Evolutionary conservation across 2,888 invertebrate genomes (phyloP).

Genomic region (Oligia latruncula): DNA sequence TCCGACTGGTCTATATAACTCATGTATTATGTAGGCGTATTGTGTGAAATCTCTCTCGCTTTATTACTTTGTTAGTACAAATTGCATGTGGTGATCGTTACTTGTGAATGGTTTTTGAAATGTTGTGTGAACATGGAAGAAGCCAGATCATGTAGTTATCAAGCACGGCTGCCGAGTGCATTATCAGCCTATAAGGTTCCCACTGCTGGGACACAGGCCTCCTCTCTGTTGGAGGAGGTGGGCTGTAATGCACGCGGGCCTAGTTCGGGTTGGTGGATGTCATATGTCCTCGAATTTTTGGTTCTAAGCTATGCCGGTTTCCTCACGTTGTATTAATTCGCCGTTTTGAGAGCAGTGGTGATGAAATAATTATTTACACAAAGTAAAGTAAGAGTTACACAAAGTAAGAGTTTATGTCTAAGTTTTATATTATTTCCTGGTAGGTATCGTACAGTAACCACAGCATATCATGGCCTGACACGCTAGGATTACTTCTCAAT

Average conservation of each 20-base stretch:
- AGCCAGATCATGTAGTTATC: background rate
- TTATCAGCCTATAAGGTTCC: background rate
- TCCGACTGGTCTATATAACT: conserved; percentile 54
- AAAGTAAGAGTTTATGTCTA: background rate
- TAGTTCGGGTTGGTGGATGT: background rate
- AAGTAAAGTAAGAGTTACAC: background rate
- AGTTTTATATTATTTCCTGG: too few relatives aligned
- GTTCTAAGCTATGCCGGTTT: too few relatives aligned
- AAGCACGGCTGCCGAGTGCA: background rate
- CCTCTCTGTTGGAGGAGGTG: background rate
- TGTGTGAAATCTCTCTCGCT: conserved; percentile 46
- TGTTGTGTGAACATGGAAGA: background rate
- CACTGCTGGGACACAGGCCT: background rate
- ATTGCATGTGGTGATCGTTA: conserved; percentile 27
- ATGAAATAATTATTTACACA: background rate
- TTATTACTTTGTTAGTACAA: conserved; percentile 31
- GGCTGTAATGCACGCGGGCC: background rate
- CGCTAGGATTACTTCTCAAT: conserved; percentile 8
- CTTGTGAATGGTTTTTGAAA: background rate
- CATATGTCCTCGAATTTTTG: background rate
- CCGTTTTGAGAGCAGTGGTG: background rate
- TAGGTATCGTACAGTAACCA: background rate
- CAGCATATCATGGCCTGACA: background rate
- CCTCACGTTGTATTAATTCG: background rate
- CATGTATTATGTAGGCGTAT: conserved; percentile 53